Evolutionary conservation across 1,140 invertebrate species (phyloP), one percentile per base, ranked within the genome.

Genomic region (Heterodera carotae): DNA sequence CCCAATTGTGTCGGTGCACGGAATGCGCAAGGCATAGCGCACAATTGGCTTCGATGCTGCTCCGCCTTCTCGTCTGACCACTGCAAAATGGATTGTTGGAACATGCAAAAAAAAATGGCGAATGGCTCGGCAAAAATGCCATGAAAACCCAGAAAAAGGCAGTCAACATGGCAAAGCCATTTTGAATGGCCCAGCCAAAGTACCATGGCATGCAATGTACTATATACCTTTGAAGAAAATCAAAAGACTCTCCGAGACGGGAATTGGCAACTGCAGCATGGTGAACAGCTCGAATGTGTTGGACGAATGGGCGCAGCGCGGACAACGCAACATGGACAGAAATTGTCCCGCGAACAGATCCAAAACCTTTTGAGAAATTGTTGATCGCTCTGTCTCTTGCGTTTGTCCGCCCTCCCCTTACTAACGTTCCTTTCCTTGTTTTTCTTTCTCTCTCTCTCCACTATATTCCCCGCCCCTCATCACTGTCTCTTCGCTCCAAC

Each of bases 231-330:
- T 34, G 53, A 76, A 62, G 7, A 76, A 76, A n/a, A 76, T 36
- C 27, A n/a, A 36, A 12, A 31, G 5, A 18, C 72, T 56, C 18
- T n/a, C 15, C 12, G 48, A 18, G 22, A 75, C 22, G 27, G 93
- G 92, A 78, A 96, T 90, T 60, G 93, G 93, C 67, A 94, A 89
- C 27, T 93, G 93, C 31, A 96, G 89, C 88, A 92, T 93, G 81
- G 93, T 94, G 88, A 96, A 96, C 15, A 92, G 92, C 87, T 96
- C 94, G 87, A 94, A 96, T 0, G 92, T 95, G 43, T 92, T 91
- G 22, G 93, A 95, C 81, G 91, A 91, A 82, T 93, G 91, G 48
- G 89, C 85, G 88, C 94, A 97, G 10, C 89, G 90, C 4, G 90
- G 88, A 87, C 94, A 97, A 34, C 89, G 91, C 0, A 96, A 91